These are phyloP conservation scores for Ptychobarbus kaznakovi DNA, from an alignment of 2,797 vertebrate species.

Conservation along the genomic window DNA sequence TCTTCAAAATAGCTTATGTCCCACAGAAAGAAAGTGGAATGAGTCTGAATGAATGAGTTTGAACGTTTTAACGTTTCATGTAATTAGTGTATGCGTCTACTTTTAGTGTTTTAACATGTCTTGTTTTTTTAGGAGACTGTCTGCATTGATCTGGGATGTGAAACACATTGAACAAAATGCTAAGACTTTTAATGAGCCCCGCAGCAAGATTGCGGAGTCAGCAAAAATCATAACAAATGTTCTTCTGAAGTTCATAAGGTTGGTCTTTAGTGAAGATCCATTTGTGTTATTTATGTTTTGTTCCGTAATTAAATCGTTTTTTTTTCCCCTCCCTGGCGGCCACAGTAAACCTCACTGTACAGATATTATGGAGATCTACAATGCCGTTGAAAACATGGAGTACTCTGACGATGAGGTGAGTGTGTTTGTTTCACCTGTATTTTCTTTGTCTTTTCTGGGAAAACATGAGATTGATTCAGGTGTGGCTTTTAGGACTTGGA, in stretches of 20 bases:
- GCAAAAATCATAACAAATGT: constrained; percentile 93
- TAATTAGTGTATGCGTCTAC: not conserved
- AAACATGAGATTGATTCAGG: not conserved
- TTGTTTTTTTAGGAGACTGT: constrained; percentile 82
- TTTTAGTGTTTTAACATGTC: not conserved
- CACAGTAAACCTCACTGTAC: constrained; percentile 87
- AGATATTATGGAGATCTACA: constrained; percentile 91
- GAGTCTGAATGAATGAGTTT: not conserved
- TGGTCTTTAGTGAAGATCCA: constrained; percentile 63
- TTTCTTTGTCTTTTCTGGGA: not conserved
- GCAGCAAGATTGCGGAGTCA: constrained; percentile 91
- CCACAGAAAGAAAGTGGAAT: not conserved
- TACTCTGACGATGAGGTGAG: constrained; percentile 85
- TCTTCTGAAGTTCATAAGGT: constrained; percentile 94
- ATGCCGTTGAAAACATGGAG: constrained; percentile 87
- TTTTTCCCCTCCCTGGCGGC: not conserved
- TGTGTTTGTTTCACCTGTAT: not conserved
- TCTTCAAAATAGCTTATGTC: not conserved
- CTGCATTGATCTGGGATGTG: constrained; percentile 95
- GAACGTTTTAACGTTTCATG: not conserved
- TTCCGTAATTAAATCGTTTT: not conserved
- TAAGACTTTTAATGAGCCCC: constrained; percentile 94
- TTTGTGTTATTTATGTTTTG: not conserved
- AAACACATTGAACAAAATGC: constrained; percentile 94
- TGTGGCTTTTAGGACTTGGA: constrained; percentile 72